Base-by-base conservation (phyloP, 2,888 invertebrate species). In the Polia nebulosa region DNA sequence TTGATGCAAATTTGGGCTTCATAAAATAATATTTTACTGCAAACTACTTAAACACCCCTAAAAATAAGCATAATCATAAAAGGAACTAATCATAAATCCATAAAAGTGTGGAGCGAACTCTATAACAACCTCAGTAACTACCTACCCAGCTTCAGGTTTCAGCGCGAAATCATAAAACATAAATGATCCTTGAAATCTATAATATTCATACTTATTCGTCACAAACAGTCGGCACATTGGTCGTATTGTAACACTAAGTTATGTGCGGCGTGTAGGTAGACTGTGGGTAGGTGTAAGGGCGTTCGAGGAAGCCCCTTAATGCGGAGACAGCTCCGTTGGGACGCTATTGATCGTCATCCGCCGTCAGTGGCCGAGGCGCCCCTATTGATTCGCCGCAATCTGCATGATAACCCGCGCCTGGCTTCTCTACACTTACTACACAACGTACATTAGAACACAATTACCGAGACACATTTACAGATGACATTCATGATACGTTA, bases 341-440 rank as follows among this genome's bases (percentile, higher is more conserved):
- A 92, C 93, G 92, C 90, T 95, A 95, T 95, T 93, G 95, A 95
- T 95, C 95, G 95, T 95, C 95, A 95, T 94, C 94, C 94, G 90
- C 88, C 93, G 95, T 95, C 95, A 95, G 94, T 92, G 94, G 91
- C 90, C 94, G 94, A 92, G 93, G 91, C 94, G 92, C 93, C 88
- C 91, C 93, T 95, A 95, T 95, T 95, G 95, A 95, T 95, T 95
- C 93, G 93, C 94, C 94, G 94, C 95, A 95, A 95, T 95, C 95
- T 95, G 94, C 95, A 94, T 95, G 95, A 95, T 94, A 94, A 92
- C 94, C 91, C 92, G 93, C 91, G 92, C 90, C 90, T 90, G 93
- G 92, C 93, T 93, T 93, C 94, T 92, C 90, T 89, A 72, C 72
- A 74, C 53, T 72, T 73, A 89, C 89, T 88, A 87, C 83, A 83